A percentile compares a stretch with the other conserved stretches of the same genome.
Evolutionary conservation across 2,888 invertebrate species (phyloP).

Genomic region (Rambutsinella grinnellia): DNA sequence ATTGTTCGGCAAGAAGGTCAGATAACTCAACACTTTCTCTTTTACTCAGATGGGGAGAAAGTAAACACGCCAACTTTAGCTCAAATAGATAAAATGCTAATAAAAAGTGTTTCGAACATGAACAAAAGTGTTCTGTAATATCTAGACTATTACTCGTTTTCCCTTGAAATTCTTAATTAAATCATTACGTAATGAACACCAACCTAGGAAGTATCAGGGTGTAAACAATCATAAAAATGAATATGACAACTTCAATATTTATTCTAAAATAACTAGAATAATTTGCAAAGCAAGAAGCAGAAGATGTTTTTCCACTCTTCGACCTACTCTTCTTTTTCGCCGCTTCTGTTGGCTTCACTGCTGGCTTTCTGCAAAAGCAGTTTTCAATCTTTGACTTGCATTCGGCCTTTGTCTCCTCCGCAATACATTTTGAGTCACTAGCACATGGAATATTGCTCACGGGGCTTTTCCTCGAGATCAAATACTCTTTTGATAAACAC

Average conservation of each 20-base stretch:
- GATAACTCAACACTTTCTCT: no score
- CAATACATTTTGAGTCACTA: slow-evolving; percentile 34
- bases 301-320: slow-evolving; percentile 16
- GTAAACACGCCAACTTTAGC: no score
- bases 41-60: no score
- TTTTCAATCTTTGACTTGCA: slow-evolving; percentile 47
- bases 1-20: no score
- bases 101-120: no score
- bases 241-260: slow-evolving; percentile 13
- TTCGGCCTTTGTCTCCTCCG: slow-evolving; percentile 44
- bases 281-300: neutral
- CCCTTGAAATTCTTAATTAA: neutral
- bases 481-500: slow-evolving; percentile 36
- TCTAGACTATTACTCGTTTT: no score
- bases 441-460: slow-evolving; percentile 38
- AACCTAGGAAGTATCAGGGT: slow-evolving; percentile 24
- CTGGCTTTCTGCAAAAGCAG: slow-evolving; percentile 42
- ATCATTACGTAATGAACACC: slow-evolving; percentile 25
- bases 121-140: no score
- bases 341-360: slow-evolving; percentile 8
- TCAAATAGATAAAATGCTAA: no score
- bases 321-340: slow-evolving; percentile 29
- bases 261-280: slow-evolving; percentile 11
- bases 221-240: slow-evolving; percentile 24
- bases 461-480: slow-evolving; percentile 30